Evolutionary conservation across 2,797 vertebrate species (phyloP), one percentile per base, ranked within the genome.

Genomic region (Ceryle rudis): DNA sequence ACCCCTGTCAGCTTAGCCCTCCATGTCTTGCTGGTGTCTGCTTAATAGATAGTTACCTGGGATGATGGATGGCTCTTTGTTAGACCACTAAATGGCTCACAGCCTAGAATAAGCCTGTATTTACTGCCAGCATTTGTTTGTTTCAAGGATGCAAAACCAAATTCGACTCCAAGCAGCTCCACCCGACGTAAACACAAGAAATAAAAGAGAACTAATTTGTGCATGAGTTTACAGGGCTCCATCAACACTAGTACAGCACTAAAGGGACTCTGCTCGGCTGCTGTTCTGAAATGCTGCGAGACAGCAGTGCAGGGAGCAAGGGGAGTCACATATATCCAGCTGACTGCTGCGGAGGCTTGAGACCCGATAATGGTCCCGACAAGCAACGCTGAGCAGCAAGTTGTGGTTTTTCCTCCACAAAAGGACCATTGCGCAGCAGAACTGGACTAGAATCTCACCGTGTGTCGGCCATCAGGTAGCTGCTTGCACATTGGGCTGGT

Each of bases 21-120:
- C 96, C 94, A 94, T 83, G 93, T 96, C 96, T 97, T 96, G 95
- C 94, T 96, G 95, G 95, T 97, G 96, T 95, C 94, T 97, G 95
- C 94, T 96, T 97, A 97, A 97, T 96, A 96, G 93, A 97, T 97
- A 96, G 95, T 97, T 97, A 95, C 94, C 95, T 95, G 84, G 88
- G 78, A 96, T 52, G 78, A 94, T 72, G 51, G 96, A 97, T 96
- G 94, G 95, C 81, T 85, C 72, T 85, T 95, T 95, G 90, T 80
- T 81, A 80, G 71, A 80, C 93, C 95, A 94, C 92, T 97, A 96
- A 96, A 96, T 93, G 86, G 83, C n/a, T 89, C 79, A 64, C 39
- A 90, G 93, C 92, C 96, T 94, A 89, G 87, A 87, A 93, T 92
- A 79, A 85, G 81, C 83, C 92, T 41, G 28, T 86, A 66, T 88